Percentiles rank a stretch among this genome's conserved stretches.
phyloP scores from a whole-genome alignment of 2,888 invertebrate genomes.

The Cybosia mesomella region DNA sequence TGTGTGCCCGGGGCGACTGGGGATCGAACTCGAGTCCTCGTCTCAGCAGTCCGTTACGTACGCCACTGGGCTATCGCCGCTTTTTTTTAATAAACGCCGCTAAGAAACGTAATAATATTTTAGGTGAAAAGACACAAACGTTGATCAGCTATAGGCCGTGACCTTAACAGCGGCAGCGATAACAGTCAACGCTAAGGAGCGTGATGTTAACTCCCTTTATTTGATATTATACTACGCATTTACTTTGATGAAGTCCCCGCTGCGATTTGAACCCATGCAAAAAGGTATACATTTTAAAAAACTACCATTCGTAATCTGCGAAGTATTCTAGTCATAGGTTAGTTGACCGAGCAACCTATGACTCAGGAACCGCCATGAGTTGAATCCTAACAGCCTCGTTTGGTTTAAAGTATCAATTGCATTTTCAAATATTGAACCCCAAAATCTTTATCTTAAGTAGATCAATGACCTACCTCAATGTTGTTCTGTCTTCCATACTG shows the following conservation, averaged over 20 bases:
- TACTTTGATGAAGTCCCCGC: background rate
- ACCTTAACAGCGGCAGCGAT: background rate
- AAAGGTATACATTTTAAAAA: too few relatives aligned
- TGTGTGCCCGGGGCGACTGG: too few relatives aligned
- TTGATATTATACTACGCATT: too few relatives aligned
- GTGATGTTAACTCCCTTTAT: background rate
- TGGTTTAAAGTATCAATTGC: background rate
- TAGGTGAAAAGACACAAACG: background rate
- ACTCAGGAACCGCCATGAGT: background rate
- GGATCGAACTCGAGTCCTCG: too few relatives aligned
- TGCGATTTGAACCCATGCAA: too few relatives aligned
- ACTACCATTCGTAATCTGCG: background rate
- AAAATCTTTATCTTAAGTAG: background rate
- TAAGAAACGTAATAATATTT: constrained; percentile 1
- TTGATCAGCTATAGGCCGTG: background rate
- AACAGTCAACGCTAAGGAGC: background rate
- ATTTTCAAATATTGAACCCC: background rate
- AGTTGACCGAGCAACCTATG: background rate
- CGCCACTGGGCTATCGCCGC: too few relatives aligned
- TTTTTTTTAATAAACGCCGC: too few relatives aligned
- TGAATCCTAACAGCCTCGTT: background rate
- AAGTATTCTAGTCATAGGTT: background rate
- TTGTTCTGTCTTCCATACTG: constrained; percentile 89
- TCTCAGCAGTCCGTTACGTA: too few relatives aligned
- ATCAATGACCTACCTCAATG: constrained; percentile 72